These are phyloP conservation scores for Smittia aterrima DNA, from an alignment of 2,888 invertebrate species.

Conservation along the genomic window DNA sequence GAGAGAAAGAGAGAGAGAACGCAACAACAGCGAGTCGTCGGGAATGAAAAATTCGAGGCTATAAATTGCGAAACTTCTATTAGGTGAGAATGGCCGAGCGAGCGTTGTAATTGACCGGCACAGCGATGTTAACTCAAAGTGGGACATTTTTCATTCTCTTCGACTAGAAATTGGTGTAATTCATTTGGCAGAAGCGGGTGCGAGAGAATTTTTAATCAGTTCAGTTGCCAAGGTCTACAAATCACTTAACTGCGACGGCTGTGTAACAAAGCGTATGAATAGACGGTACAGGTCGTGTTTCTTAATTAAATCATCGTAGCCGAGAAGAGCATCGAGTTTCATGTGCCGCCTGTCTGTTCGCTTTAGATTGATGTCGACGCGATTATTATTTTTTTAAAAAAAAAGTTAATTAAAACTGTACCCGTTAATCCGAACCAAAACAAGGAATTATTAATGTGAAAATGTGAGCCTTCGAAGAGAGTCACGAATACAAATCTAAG, in stretches of 20 bases:
- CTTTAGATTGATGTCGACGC: neutral
- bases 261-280: neutral
- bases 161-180: neutral
- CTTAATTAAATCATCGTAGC: slow-evolving; percentile 23
- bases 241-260: neutral
- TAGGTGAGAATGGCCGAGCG: neutral
- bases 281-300: slow-evolving; percentile 12
- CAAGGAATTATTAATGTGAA: slow-evolving; percentile 2
- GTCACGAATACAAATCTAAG: neutral
- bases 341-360: neutral
- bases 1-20: no score
- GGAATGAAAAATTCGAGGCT: neutral
- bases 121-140: neutral
- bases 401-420: slow-evolving; percentile 39
- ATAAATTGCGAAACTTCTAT: neutral
- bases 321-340: slow-evolving; percentile 5
- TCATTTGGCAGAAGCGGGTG: neutral
- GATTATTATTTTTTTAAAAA: neutral
- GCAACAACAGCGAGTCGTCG: no score
- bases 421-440: slow-evolving; percentile 10
- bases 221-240: neutral
- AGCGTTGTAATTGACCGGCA: slow-evolving; percentile 3
- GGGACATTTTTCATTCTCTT: neutral
- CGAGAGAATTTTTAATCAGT: neutral
- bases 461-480: neutral